Conservation (phyloP, 1,140 invertebrate genomes). For the Trypoxylus dichotomus region DNA sequence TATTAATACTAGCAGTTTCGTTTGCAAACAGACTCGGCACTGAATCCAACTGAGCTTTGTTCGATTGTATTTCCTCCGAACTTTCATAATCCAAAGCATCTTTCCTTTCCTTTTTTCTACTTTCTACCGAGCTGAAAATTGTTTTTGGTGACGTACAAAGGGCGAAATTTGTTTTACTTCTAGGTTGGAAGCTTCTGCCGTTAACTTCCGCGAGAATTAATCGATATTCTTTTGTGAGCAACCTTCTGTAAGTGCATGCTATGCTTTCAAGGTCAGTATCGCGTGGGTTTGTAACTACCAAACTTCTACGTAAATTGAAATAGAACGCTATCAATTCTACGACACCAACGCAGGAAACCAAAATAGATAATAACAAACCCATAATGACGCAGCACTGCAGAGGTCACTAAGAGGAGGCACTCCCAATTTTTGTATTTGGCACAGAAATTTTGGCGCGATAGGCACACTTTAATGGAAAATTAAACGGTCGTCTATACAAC, state of each 20-base stretch:
- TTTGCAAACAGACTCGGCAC: not conserved
- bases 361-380: conserved; percentile 69
- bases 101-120: no score
- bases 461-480: not conserved
- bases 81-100: not conserved
- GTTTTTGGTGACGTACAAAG: not conserved
- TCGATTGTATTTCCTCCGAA: not conserved
- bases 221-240: conserved; percentile 1
- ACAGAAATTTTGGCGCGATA: conserved; percentile 13
- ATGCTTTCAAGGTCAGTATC: conserved; percentile 11
- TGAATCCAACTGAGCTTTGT: not conserved
- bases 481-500: not conserved
- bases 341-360: conserved; percentile 72
- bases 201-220: not conserved
- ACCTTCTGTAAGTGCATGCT: not conserved
- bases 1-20: not conserved
- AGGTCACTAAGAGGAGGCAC: not conserved
- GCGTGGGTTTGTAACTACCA: not conserved
- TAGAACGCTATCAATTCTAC: conserved; percentile 58
- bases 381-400: conserved; percentile 50
- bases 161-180: not conserved
- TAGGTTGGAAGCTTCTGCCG: not conserved
- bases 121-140: not conserved
- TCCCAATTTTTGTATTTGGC: conserved; percentile 15
- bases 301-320: conserved; percentile 20